These are phyloP conservation scores for Neogale vison DNA, from an alignment of 2,113 vertebrate species.

Conservation along the genomic window DNA sequence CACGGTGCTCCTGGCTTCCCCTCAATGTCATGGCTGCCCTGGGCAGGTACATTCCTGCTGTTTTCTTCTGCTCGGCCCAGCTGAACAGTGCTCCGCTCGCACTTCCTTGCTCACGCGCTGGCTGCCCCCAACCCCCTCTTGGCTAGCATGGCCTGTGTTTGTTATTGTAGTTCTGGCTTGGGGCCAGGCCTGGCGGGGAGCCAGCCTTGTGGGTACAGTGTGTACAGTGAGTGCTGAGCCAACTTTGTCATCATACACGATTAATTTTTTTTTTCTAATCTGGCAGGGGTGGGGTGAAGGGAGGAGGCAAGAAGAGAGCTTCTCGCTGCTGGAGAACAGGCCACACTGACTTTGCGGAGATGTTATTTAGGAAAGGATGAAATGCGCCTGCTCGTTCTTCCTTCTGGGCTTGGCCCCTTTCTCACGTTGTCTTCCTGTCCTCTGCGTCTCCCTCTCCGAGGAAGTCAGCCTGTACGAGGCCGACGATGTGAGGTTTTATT, in stretches of 20 bases:
- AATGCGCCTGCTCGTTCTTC: background rate
- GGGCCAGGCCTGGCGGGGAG: conserved; percentile 89
- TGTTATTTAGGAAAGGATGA: conserved; percentile 77
- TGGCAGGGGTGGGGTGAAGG: conserved; percentile 64
- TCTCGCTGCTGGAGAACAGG: conserved; percentile 76
- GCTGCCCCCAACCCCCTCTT: conserved; percentile 66
- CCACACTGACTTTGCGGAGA: conserved; percentile 61
- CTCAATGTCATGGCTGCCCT: background rate
- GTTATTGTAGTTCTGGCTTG: conserved; percentile 90
- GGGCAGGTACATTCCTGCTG: background rate
- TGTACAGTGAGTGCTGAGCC: conserved; percentile 96
- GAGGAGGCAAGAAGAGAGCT: conserved; percentile 51
- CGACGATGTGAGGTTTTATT: conserved; percentile 25
- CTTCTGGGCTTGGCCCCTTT: background rate
- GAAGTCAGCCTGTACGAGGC: conserved; percentile 29
- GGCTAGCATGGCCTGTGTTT: conserved; percentile 85
- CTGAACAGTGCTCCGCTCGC: background rate
- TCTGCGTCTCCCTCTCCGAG: background rate
- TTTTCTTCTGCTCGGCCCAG: background rate
- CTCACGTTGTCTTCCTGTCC: background rate
- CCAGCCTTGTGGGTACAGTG: conserved; percentile 98
- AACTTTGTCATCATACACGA: conserved; percentile 87
- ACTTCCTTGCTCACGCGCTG: background rate
- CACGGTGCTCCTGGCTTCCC: background rate
- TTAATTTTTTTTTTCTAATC: conserved; percentile 82